Evolutionary conservation across 2,113 vertebrate species (phyloP), one percentile per base, ranked within the genome.

Genomic region (Calypte anna): DNA sequence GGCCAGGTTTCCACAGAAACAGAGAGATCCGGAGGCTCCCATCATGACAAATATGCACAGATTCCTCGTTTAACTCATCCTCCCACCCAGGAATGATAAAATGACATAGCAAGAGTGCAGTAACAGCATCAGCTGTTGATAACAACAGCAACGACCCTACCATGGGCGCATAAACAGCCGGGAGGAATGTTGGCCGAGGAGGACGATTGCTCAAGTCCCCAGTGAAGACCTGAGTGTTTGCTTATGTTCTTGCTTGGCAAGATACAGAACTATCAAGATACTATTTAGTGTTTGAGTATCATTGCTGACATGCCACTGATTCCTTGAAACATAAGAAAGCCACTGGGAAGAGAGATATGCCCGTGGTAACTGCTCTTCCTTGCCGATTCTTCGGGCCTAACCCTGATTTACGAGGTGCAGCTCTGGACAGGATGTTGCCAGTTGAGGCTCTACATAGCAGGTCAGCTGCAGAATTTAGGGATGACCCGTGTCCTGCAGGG

Each of bases 1-100:
- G 92, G 92, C 90, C 90, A 96, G 90, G 95, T 96, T 96, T 96
- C 92, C 86, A 89, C 79, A 90, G 94, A 91, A 94, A 96, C 91
- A 28, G 0, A 1, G 76, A 21, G 18, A 85, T 83, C 73, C 6
- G 30, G 92, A 90, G 91, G 77, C 85, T 95, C 69, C 73, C 64
- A 43, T 75, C 3, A 1, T 79, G 86, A 90, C 92, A 96, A 91
- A 94, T 75, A 91, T 33, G 88, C 4, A 1, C 73, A 83, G 72
- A 96, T 80, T 31, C 81, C 58, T 95, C 3, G 22, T 75, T 84
- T 51, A 95, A 91, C 94, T 95, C 94, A 92, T 93, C 86, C 91
- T 95, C 92, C 94, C 95, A 91, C 91, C 91, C 84, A 86, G 82
- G 36, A 33, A 82, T 7, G 83, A 96, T 91, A 85, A 95, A 96